Evolutionary conservation across 2,797 vertebrate species (phyloP).

Genomic region (Lepilemur septentrionalis): DNA sequence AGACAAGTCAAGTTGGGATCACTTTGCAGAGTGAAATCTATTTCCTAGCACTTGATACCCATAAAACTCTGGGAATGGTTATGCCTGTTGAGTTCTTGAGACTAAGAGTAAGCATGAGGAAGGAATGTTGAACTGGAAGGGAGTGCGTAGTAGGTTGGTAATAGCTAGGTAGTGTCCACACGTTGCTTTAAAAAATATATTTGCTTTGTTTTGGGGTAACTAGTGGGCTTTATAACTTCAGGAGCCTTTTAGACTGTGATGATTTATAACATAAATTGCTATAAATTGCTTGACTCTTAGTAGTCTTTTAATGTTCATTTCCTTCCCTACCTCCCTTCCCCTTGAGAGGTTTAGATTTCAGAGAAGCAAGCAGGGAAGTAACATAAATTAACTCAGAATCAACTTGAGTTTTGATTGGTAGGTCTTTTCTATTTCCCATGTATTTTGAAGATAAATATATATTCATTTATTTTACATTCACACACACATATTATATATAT

Average conservation of each 20-base stretch:
- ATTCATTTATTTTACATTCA: background rate
- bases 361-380: background rate
- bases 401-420: conserved; percentile 4
- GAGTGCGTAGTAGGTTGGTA: background rate
- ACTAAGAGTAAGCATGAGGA: background rate
- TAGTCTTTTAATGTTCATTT: conserved; percentile 25
- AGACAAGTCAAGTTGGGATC: background rate
- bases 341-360: conserved; percentile 45
- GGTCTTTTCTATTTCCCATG: background rate
- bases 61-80: background rate
- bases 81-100: background rate
- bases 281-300: background rate
- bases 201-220: background rate
- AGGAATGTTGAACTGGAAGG: background rate
- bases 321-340: background rate
- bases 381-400: background rate
- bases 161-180: background rate
- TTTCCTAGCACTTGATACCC: background rate
- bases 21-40: background rate
- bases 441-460: conserved; percentile 11
- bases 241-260: background rate
- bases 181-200: background rate
- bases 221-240: background rate
- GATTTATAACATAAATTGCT: background rate
- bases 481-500: background rate